Base-by-base conservation (phyloP, 92 coral and sea anemone genomes). In the Zoanthus sociatus region DNA sequence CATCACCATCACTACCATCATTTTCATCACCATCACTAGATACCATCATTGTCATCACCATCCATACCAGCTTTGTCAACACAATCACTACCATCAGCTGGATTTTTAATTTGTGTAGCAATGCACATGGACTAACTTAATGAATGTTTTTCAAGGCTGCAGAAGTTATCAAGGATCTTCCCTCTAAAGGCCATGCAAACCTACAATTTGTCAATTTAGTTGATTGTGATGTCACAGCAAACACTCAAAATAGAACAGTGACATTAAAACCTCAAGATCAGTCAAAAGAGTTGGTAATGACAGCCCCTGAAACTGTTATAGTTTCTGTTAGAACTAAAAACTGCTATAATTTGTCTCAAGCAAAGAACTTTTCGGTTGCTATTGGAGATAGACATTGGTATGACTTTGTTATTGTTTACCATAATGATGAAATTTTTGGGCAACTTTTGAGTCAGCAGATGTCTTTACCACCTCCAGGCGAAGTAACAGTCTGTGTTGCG, bases 151-250 rank as follows among this genome's bases (percentile, higher is more conserved):
- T 50, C 55, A 50, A 84, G 93, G 89, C 73, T 54, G 54, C 90
- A 8, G 78, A 90, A 50, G 47, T 82, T 14, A 68, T 51, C 78
- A 63, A 70, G 42, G 78, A 67, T 15, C 88, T 88, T 14, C 97
- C 96, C 5, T 71, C 89, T 11, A 33, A 67, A 42, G 92, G 94
- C 33, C 68, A 84, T 42, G 86, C 94, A 13, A 83, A 88, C 56
- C 50, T 94, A 46, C 93, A 89, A 68, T 73, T 94, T 20, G 82
- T 94, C 10, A 94, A 94, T 89, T 66, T 93, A 8, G 15, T 86
- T 50, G 83, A 90, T 67, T 87, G 93, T 63, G 76, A 88, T 74
- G 76, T 86, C 33, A 6, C 53, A 8, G 90, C 92, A 2, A 45
- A 69, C 17, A 61, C 87, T 48, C 79, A 78, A 11, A 86, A 88